A percentile compares a stretch with the other conserved stretches of the same genome.
phyloP scores from a whole-genome alignment of 2,797 vertebrate species.

The Urophycis tenuis region DNA sequence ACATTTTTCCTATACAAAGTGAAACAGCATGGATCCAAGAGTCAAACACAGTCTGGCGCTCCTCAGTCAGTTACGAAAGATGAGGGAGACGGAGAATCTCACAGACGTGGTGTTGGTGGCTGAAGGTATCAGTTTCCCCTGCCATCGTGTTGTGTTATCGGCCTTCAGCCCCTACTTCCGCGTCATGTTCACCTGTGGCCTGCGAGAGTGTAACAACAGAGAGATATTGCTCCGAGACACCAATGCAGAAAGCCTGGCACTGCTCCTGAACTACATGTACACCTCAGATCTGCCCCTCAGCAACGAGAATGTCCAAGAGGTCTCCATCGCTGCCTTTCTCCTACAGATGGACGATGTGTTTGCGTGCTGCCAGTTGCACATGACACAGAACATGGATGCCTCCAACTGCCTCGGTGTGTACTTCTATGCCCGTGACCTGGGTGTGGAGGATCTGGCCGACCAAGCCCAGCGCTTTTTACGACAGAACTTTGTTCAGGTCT shows the following conservation, averaged over 20 bases:
- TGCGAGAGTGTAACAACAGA: slow-evolving; percentile 79
- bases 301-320: slow-evolving; percentile 82
- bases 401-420: slow-evolving; percentile 94
- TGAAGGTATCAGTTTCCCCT: slow-evolving; percentile 87
- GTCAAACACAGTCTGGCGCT: slow-evolving; percentile 77
- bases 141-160: slow-evolving; percentile 86
- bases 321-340: slow-evolving; percentile 86
- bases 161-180: slow-evolving; percentile 97
- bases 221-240: slow-evolving; percentile 82
- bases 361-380: slow-evolving; percentile 79
- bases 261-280: slow-evolving; percentile 90
- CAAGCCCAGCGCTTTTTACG: slow-evolving; percentile 78
- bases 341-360: slow-evolving; percentile 95
- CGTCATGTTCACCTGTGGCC: slow-evolving; percentile 96
- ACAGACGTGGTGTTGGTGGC: slow-evolving; percentile 88
- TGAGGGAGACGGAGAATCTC: slow-evolving; percentile 83
- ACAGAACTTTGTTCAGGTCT: slow-evolving; percentile 90
- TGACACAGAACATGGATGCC: slow-evolving; percentile 92
- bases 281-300: slow-evolving; percentile 77
- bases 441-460: slow-evolving; percentile 87
- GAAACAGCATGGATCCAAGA: slow-evolving; percentile 66
- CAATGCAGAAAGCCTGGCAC: slow-evolving; percentile 79
- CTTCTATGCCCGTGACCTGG: slow-evolving; percentile 88
- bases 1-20: slow-evolving; percentile 9
- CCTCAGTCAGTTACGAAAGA: slow-evolving; percentile 79